A percentile compares a stretch with the other conserved stretches of the same genome.
These are phyloP conservation scores for Apodemus speciosus DNA, from an alignment of 2,113 vertebrate genomes.

Conservation along the genomic window DNA sequence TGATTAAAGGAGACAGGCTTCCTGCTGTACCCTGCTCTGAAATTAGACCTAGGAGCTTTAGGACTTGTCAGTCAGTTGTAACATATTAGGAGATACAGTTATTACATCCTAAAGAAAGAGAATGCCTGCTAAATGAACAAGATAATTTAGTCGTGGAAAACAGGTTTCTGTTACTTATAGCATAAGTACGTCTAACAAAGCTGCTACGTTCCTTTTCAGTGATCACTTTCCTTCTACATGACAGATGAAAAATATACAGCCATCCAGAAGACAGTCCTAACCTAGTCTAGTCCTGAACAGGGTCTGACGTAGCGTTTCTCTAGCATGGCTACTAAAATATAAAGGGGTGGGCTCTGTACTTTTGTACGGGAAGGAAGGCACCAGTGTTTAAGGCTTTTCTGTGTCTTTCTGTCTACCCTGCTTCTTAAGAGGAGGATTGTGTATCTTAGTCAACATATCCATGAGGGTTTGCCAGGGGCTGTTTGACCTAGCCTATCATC, in stretches of 20 bases:
- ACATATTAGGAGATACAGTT: neutral
- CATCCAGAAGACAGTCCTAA: neutral
- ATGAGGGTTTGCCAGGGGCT: neutral
- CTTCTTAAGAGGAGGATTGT: conserved; percentile 20
- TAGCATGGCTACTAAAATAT: conserved; percentile 11
- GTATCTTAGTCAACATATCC: conserved; percentile 27
- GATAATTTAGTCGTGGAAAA: conserved; percentile 5
- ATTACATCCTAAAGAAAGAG: neutral
- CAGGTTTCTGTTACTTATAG: conserved; percentile 29
- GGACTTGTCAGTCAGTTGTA: neutral
- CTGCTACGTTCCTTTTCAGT: neutral
- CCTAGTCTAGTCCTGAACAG: neutral
- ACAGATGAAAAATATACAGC: conserved; percentile 5
- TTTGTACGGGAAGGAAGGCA: neutral
- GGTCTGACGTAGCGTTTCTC: neutral
- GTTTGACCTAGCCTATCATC: conserved; percentile 55
- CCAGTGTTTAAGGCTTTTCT: neutral
- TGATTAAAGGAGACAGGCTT: conserved; percentile 35
- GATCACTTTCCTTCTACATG: neutral
- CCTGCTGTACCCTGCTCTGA: conserved; percentile 1
- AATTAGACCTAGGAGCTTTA: neutral
- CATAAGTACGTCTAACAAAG: conserved; percentile 50
- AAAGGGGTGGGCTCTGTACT: neutral
- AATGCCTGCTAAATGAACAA: conserved; percentile 23
- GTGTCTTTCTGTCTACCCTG: conserved; percentile 23